A percentile compares a stretch with the other conserved stretches of the same genome.
Conservation (phyloP, 2,888 invertebrate species). For the Sinotaia quadrata region DNA sequence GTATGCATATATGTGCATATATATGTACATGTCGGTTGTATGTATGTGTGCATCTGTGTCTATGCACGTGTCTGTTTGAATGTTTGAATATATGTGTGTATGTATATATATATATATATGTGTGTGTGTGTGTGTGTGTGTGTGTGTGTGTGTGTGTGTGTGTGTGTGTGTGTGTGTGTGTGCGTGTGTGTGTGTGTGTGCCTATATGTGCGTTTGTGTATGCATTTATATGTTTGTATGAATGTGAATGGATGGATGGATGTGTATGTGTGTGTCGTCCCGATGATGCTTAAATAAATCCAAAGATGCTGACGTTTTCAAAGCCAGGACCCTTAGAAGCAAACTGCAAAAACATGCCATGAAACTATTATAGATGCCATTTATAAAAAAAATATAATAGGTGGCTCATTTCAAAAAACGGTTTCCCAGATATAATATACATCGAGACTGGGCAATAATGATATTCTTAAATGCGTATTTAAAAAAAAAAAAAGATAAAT, state of each 20-base stretch:
- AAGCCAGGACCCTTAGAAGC: no score
- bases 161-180: constrained; percentile 6
- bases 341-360: no score
- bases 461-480: no score
- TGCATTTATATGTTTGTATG: background rate
- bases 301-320: no score
- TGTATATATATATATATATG: constrained; percentile 6
- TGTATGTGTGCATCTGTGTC: constrained; percentile 5
- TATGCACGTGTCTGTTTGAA: constrained; percentile 14
- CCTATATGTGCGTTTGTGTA: background rate
- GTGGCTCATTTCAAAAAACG: no score
- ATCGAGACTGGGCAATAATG: no score
- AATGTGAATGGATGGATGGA: background rate
- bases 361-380: no score
- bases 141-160: constrained; percentile 15
- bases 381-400: no score
- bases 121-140: constrained; percentile 19
- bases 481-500: no score
- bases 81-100: constrained; percentile 9
- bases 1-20: background rate
- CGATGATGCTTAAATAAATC: no score
- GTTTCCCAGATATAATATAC: no score
- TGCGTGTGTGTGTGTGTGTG: background rate
- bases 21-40: background rate
- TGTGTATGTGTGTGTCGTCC: background rate